Evolutionary conservation across 1,140 invertebrate species (phyloP).

Genomic region (Meloidogyne exigua): DNA sequence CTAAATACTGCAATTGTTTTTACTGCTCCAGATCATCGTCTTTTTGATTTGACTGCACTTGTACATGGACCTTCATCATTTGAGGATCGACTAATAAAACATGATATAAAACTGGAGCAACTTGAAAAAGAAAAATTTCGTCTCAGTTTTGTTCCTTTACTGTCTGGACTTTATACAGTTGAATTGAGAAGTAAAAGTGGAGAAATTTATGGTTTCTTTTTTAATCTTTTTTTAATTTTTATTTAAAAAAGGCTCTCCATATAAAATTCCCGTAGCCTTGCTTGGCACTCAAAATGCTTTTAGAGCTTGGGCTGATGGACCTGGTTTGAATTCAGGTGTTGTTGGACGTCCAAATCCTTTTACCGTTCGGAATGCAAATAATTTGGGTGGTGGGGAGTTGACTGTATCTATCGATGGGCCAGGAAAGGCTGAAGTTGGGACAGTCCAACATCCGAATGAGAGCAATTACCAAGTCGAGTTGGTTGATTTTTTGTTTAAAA

Average conservation of each 20-base stretch:
- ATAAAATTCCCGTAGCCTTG: constrained; percentile 35
- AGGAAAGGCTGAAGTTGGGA: constrained; percentile 28
- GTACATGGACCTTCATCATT: not conserved
- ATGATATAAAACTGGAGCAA: constrained; percentile 18
- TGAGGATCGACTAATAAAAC: constrained; percentile 4
- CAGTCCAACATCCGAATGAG: constrained; percentile 22
- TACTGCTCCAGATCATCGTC: not conserved
- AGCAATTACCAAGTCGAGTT: not conserved
- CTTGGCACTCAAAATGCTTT: constrained; percentile 31
- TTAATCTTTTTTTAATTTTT: constrained; percentile 6
- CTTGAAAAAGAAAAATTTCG: constrained; percentile 27
- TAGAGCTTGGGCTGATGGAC: constrained; percentile 25
- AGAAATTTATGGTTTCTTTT: constrained; percentile 33
- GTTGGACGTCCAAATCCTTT: constrained; percentile 30
- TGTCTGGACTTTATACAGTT: constrained; percentile 32
- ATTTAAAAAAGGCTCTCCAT: constrained; percentile 36
- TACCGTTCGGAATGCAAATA: constrained; percentile 12
- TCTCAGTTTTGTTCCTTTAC: constrained; percentile 28
- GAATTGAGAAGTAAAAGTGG: constrained; percentile 23
- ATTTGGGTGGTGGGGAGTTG: constrained; percentile 33
- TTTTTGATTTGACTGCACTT: not conserved
- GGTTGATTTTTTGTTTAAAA: not conserved
- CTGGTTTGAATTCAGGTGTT: constrained; percentile 23
- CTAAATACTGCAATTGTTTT: not conserved
- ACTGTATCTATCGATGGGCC: constrained; percentile 35